These are phyloP conservation scores for Tinea trinotella DNA, from an alignment of 2,888 invertebrate genomes.

Conservation along the genomic window DNA sequence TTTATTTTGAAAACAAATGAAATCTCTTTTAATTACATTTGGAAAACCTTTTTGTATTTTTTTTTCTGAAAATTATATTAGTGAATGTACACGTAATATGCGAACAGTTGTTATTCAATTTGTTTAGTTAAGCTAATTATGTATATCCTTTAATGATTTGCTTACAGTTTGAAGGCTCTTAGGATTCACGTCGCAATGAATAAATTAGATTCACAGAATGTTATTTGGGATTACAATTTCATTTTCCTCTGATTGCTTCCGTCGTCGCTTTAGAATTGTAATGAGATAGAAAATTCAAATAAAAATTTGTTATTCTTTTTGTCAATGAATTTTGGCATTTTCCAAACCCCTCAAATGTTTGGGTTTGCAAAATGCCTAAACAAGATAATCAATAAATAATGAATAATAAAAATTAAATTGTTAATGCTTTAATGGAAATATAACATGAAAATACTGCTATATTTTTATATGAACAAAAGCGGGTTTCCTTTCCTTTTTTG, in stretches of 20 bases:
- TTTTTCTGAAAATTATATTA: neutral
- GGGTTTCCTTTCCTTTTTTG: slow-evolving; percentile 6
- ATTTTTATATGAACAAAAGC: neutral
- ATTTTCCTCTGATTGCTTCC: slow-evolving; percentile 44
- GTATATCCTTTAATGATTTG: slow-evolving; percentile 33
- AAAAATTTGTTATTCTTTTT: slow-evolving; percentile 13
- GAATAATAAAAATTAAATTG: neutral
- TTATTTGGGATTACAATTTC: slow-evolving; percentile 47
- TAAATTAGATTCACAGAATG: slow-evolving; percentile 40
- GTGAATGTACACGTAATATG: neutral
- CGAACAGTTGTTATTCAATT: slow-evolving; percentile 33
- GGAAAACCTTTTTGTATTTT: neutral
- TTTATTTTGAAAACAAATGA: slow-evolving; percentile 1
- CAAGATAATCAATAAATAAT: neutral
- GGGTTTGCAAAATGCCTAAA: neutral
- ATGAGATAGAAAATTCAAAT: slow-evolving; percentile 27
- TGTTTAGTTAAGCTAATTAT: slow-evolving; percentile 34
- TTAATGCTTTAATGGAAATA: neutral
- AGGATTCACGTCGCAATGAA: slow-evolving; percentile 28
- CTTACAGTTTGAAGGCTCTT: slow-evolving; percentile 14
- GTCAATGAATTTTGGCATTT: neutral
- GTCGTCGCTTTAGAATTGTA: slow-evolving; percentile 37
- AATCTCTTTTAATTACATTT: neutral
- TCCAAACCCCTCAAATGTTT: neutral
- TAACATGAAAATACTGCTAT: neutral